Evolutionary conservation across 1,140 invertebrate species (phyloP).

Genomic region (Leucophenga varia): DNA sequence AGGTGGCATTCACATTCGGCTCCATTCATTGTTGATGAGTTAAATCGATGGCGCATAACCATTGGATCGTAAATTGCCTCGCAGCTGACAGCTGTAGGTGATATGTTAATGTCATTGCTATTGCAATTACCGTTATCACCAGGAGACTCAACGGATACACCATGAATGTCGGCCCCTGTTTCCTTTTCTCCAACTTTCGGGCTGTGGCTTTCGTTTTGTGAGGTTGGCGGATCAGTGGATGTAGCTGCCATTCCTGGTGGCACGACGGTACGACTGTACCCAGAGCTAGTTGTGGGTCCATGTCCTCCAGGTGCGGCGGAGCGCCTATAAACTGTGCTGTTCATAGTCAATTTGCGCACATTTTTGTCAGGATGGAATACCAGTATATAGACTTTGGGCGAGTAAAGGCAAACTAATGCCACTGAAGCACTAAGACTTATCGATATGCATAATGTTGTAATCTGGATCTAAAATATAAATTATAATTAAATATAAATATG

Average conservation of each 20-base stretch:
- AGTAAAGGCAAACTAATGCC: conserved; percentile 74
- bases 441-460: conserved; percentile 77
- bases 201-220: conserved; percentile 17
- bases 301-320: conserved; percentile 38
- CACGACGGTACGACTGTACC: conserved; percentile 17
- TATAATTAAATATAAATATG: not conserved
- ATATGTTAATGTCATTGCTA: too few species aligned
- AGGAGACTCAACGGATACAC: too few species aligned
- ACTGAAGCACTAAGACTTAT: conserved; percentile 78
- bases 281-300: conserved; percentile 4
- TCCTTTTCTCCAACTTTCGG: conserved; percentile 5
- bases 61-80: too few species aligned
- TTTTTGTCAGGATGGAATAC: conserved; percentile 78
- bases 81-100: too few species aligned
- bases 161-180: too few species aligned
- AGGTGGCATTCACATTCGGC: too few species aligned
- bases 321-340: conserved; percentile 56
- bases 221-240: conserved; percentile 11
- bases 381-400: conserved; percentile 76
- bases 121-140: too few species aligned
- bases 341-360: conserved; percentile 62
- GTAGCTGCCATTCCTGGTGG: conserved; percentile 10
- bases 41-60: too few species aligned
- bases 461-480: conserved; percentile 63
- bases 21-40: too few species aligned